phyloP scores from a whole-genome alignment of 2,888 invertebrate species.

The Entomobrya multifasciata region DNA sequence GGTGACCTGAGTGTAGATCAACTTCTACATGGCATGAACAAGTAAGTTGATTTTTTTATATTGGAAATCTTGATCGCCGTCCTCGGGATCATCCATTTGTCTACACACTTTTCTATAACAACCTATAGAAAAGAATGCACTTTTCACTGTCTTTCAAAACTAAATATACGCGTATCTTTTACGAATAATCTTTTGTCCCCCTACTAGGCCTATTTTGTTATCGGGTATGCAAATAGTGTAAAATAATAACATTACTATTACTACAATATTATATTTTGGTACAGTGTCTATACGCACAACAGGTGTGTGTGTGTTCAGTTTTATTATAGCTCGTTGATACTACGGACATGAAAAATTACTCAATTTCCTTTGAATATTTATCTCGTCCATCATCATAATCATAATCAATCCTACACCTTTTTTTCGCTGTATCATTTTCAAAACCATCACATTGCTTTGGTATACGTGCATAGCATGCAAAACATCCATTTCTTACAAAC shows the following conservation, averaged over 20 bases:
- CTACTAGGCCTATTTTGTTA: constrained; percentile 45
- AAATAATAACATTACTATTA: not conserved
- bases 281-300: constrained; percentile 31
- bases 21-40: constrained; percentile 78
- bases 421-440: too few species aligned
- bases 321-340: not conserved
- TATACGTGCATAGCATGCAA: too few species aligned
- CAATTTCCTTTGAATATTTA: not conserved
- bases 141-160: not conserved
- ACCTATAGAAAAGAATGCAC: not conserved
- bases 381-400: not conserved
- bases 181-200: constrained; percentile 65
- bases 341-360: constrained; percentile 5
- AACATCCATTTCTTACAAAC: too few species aligned
- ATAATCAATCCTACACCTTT: not conserved
- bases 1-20: constrained; percentile 78
- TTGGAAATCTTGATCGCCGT: constrained; percentile 6
- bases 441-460: too few species aligned
- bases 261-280: not conserved
- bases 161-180: too few species aligned
- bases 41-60: constrained; percentile 75
- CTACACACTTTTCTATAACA: constrained; percentile 14
- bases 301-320: constrained; percentile 27
- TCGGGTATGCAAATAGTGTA: too few species aligned
- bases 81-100: constrained; percentile 16